Evolutionary conservation across 2,888 invertebrate species (phyloP), one percentile per base, ranked within the genome.

Genomic region (Leptothorax acervorum): DNA sequence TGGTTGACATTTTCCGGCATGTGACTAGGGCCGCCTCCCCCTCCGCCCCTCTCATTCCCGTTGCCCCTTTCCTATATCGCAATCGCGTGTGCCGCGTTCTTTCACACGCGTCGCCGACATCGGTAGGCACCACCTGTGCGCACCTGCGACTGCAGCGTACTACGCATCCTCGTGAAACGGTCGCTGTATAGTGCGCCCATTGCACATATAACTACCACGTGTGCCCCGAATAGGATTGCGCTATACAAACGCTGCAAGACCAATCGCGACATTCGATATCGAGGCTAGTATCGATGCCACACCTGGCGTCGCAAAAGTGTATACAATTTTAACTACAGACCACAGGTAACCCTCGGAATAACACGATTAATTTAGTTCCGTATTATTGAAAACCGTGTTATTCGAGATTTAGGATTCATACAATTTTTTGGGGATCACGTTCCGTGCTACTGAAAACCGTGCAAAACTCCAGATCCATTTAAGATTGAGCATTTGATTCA

Each of bases 1-100:
- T 92, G 92, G 91, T 89, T 91, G 91, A 92, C 90, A 92, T 92
- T 92, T 92, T 85, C 91, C 87, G 83, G 88, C 89, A 89, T 89
- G 85, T 89, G 91, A 92, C 90, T 90, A 73, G 55, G n/a, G 45
- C 45, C 83, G 68, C n/a, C 63, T 68, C 39, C 48, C 60, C 42
- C 84, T 75, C 84, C 66, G 45, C 39, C 18, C 23, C 12, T 11
- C 6, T 73, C 48, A 51, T 55, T 53, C 18, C 51, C 62, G 8
- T 62, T 3, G 9, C 55, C 83, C 65, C 82, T 62, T 23, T 23
- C 5, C 31, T 9, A 3, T 11, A 3, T 48, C 57, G 55, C 55
- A 35, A 74, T 18, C 28, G 18, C 12, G 35, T 6, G 35, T 35
- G 35, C 23, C 60, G 51, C 35, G 39, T 48, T 76, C 81, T 81